Evolutionary conservation across 2,797 vertebrate species (phyloP).

Genomic region (Schizothorax lantsangensis): DNA sequence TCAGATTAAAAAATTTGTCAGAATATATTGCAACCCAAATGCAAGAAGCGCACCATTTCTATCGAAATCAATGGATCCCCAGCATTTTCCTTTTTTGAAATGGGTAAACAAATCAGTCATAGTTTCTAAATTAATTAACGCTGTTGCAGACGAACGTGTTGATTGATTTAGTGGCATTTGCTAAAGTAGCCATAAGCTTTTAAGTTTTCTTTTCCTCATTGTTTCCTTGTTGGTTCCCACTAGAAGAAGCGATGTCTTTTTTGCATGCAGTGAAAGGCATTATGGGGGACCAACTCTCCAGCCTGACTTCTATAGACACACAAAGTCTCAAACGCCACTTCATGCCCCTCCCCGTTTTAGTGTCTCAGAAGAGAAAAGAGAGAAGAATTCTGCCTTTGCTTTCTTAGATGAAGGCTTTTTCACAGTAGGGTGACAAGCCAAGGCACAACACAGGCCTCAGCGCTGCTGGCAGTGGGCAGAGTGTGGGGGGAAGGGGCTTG

Average conservation of each 20-base stretch:
- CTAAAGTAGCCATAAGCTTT: constrained; percentile 26
- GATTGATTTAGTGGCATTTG: constrained; percentile 35
- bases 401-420: constrained; percentile 66
- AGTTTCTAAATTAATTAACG: neutral
- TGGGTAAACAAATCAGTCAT: neutral
- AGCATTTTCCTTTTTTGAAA: neutral
- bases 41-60: neutral
- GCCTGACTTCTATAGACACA: constrained; percentile 53
- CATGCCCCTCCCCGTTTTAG: constrained; percentile 38
- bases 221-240: constrained; percentile 63
- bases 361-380: constrained; percentile 46
- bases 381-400: constrained; percentile 66
- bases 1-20: no score
- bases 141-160: neutral
- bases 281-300: constrained; percentile 56
- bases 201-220: constrained; percentile 58
- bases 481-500: constrained; percentile 60
- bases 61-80: neutral
- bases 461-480: constrained; percentile 59
- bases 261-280: constrained; percentile 55
- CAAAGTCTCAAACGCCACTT: constrained; percentile 56
- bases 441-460: constrained; percentile 61
- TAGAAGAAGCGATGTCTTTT: constrained; percentile 50
- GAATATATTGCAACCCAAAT: neutral
- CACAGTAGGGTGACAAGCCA: constrained; percentile 70